A percentile compares a stretch with the other conserved stretches of the same genome.
Evolutionary conservation across 2,888 invertebrate genomes (phyloP).

Genomic region (Drosophila subquinaria): DNA sequence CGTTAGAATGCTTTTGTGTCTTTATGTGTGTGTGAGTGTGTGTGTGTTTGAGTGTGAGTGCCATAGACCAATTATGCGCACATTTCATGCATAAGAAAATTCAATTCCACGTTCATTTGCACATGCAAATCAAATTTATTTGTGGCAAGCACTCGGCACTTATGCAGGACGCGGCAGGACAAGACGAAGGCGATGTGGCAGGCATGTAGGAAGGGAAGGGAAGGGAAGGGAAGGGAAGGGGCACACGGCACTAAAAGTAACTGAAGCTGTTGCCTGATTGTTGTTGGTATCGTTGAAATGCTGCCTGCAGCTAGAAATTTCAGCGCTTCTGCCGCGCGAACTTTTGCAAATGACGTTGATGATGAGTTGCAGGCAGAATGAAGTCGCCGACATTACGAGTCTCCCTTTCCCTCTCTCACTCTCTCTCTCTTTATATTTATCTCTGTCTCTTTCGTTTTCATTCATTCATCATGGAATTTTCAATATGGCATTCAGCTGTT

Average conservation of each 20-base stretch:
- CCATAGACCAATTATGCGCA: slow-evolving; percentile 76
- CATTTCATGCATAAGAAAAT: slow-evolving; percentile 83
- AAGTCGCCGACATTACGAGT: slow-evolving; percentile 19
- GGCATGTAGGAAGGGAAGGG: slow-evolving; percentile 23
- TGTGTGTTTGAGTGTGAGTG: slow-evolving; percentile 20
- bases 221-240: slow-evolving; percentile 5
- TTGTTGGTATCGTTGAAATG: slow-evolving; percentile 28
- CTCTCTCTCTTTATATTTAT: background rate
- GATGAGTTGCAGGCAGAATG: slow-evolving; percentile 52
- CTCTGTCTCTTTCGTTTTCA: slow-evolving; percentile 12
- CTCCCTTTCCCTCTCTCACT: background rate
- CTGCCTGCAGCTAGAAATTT: slow-evolving; percentile 41
- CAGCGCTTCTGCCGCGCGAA: slow-evolving; percentile 36
- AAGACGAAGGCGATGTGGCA: slow-evolving; percentile 31
- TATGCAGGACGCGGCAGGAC: slow-evolving; percentile 53
- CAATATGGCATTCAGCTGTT: slow-evolving; percentile 64
- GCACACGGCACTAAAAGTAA: slow-evolving; percentile 54
- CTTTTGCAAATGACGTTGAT: slow-evolving; percentile 64
- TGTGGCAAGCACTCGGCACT: slow-evolving; percentile 73
- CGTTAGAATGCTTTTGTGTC: slow-evolving; percentile 42
- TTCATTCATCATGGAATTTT: slow-evolving; percentile 52
- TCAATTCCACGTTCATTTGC: slow-evolving; percentile 82
- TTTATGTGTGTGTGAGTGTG: slow-evolving; percentile 10
- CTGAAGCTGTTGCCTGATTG: slow-evolving; percentile 51
- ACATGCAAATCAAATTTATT: slow-evolving; percentile 82